Evolutionary conservation across 1,140 invertebrate genomes (phyloP).

Genomic region (Aphaenogaster rudis): DNA sequence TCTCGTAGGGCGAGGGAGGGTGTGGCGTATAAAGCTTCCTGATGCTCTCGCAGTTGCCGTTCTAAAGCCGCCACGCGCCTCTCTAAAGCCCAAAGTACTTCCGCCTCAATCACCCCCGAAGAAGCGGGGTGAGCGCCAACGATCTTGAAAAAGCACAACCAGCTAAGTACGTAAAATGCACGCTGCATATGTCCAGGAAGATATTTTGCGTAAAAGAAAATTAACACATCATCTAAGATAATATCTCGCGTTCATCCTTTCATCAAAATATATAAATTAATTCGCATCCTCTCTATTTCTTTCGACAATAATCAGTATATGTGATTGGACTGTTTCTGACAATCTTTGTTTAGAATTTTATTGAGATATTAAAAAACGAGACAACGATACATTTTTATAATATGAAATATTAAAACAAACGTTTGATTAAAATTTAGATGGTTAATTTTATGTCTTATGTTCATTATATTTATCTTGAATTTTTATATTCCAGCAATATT

Average conservation of each 20-base stretch:
- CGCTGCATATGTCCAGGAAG: too few species aligned
- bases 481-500: not conserved
- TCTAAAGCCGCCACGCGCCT: slow-evolving; percentile 89
- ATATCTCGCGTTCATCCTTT: not conserved
- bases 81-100: slow-evolving; percentile 87
- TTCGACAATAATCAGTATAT: not conserved
- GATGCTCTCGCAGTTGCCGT: slow-evolving; percentile 86
- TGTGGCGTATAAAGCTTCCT: slow-evolving; percentile 82
- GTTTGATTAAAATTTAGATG: not conserved
- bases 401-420: slow-evolving; percentile 2
- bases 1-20: slow-evolving; percentile 87
- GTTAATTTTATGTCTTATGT: not conserved
- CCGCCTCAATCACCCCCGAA: slow-evolving; percentile 87
- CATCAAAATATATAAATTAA: not conserved
- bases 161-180: not conserved
- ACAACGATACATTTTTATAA: not conserved
- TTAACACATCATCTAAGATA: not conserved
- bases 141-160: slow-evolving; percentile 76
- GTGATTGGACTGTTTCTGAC: not conserved
- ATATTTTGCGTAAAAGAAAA: not conserved
- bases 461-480: not conserved
- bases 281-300: not conserved
- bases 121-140: slow-evolving; percentile 84
- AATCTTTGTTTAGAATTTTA: not conserved
- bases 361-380: not conserved